Base-by-base conservation (phyloP, 2,888 invertebrate species). In the Holacanthella duospinosa region DNA sequence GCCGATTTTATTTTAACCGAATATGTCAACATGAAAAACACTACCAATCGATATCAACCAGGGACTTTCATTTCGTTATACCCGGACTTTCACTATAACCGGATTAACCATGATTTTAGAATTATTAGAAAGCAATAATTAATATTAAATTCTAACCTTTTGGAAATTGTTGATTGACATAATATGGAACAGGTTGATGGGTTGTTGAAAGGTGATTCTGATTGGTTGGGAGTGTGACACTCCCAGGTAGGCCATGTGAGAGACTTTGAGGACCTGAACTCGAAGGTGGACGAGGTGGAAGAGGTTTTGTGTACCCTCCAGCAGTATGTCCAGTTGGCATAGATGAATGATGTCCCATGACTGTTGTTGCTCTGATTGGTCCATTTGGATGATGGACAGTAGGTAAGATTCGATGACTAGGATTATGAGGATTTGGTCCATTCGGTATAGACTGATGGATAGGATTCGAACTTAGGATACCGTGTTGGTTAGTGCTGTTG, bases 121-220 rank as follows among this genome's bases (percentile, higher is more conserved):
- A n/a, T n/a, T 12, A 36, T 36, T 36, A 16, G 36, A 16, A 36
- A 36, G 36, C 36, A 36, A 16, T 16, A 21, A 21, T 48, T 21
- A 48, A n/a, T 48, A 48, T 21, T 21, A n/a, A 4, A 9, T 48
- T 48, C 21, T 21, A 48, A 69, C 69, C 71, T 67, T 70, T 70
- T 43, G 70, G 70, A 63, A 71, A 71, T 59, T 62, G 64, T 59
- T 71, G 70, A 48, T 71, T 71, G 53, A 69, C 71, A 63, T 71
- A 70, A 62, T 65, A 71, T 53, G 65, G 67, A 60, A 21, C 6
- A 4, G 48, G 21, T 48, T 48, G 48, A 4, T 48, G 48, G n/a
- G n/a, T n/a, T n/a, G n/a, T n/a, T n/a, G n/a, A n/a, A n/a, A n/a
- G n/a, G n/a, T n/a, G n/a, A 21, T 21, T 21, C 48, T 48, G 48